These are phyloP conservation scores for Oreochromis tanganicae DNA, from an alignment of 2,113 vertebrate species.

Conservation along the genomic window DNA sequence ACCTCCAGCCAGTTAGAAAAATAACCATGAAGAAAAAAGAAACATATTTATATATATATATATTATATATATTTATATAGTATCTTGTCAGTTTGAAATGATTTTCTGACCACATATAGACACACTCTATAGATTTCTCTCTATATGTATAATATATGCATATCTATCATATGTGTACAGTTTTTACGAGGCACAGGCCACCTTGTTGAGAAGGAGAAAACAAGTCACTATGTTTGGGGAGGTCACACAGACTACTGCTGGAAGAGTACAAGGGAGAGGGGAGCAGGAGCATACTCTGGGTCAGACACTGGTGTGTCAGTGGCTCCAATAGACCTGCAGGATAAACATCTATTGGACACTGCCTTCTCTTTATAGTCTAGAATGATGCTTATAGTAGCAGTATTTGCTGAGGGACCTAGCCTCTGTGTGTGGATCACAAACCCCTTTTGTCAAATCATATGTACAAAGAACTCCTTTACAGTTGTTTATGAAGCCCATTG, in stretches of 20 bases:
- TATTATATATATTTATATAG: constrained; percentile 31
- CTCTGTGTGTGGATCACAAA: constrained; percentile 17
- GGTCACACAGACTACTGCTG: constrained; percentile 49
- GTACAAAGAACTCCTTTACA: constrained; percentile 53
- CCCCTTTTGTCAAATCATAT: constrained; percentile 29
- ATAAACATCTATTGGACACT: constrained; percentile 46
- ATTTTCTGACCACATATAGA: constrained; percentile 69
- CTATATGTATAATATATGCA: constrained; percentile 71
- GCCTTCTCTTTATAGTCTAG: constrained; percentile 24
- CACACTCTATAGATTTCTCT: constrained; percentile 71
- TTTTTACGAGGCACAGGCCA: constrained; percentile 68
- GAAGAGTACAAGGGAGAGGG: constrained; percentile 10
- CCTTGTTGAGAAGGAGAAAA: constrained; percentile 64
- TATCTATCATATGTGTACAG: constrained; percentile 71
- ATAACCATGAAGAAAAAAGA: constrained; percentile 50
- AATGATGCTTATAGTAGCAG: constrained; percentile 15
- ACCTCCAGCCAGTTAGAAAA: constrained; percentile 59
- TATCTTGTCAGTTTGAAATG: constrained; percentile 57
- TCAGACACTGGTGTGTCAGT: constrained; percentile 17
- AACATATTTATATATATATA: constrained; percentile 27
- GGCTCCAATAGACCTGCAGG: constrained; percentile 34
- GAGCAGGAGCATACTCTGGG: constrained; percentile 6
- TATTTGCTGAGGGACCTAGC: constrained; percentile 1
- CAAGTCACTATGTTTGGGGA: constrained; percentile 57
- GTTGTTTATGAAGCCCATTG: constrained; percentile 28